phyloP scores from a whole-genome alignment of 2,888 invertebrate genomes.

The Napeogenes inachia region DNA sequence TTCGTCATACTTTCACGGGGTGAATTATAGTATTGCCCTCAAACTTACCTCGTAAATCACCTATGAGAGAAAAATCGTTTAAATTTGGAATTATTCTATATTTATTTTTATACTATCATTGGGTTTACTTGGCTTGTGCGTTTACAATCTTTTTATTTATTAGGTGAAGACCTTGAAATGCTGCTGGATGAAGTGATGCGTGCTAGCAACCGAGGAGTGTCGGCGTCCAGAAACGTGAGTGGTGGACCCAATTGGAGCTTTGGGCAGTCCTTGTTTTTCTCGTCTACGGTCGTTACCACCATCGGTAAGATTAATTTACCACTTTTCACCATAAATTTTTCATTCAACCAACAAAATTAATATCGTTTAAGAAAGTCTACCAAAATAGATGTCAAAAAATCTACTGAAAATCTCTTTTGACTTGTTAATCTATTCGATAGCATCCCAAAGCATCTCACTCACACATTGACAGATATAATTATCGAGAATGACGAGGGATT shows the following conservation, averaged over 20 bases:
- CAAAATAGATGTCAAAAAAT: no score
- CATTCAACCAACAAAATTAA: neutral
- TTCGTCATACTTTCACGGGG: no score
- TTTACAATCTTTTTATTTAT: slow-evolving; percentile 18
- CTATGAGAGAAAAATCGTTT: no score
- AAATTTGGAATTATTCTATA: no score
- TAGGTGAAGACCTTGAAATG: slow-evolving; percentile 85
- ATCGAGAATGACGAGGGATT: no score
- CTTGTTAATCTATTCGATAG: no score
- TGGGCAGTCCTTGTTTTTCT: slow-evolving; percentile 92
- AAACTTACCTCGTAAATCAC: no score
- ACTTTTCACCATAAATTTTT: neutral
- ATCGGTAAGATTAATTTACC: slow-evolving; percentile 78
- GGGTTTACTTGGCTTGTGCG: neutral
- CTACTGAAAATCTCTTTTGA: no score
- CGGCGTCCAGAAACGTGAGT: slow-evolving; percentile 84
- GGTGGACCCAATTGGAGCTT: slow-evolving; percentile 93
- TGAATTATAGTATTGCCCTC: no score
- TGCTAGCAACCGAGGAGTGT: slow-evolving; percentile 87
- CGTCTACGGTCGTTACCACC: slow-evolving; percentile 92
- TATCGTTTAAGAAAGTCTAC: no score
- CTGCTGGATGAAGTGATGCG: slow-evolving; percentile 83
- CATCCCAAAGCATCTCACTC: no score
- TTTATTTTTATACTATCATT: neutral
- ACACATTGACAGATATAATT: no score